These are phyloP conservation scores for Drosophila kuntzei DNA, from an alignment of 2,888 invertebrate species.

Conservation along the genomic window DNA sequence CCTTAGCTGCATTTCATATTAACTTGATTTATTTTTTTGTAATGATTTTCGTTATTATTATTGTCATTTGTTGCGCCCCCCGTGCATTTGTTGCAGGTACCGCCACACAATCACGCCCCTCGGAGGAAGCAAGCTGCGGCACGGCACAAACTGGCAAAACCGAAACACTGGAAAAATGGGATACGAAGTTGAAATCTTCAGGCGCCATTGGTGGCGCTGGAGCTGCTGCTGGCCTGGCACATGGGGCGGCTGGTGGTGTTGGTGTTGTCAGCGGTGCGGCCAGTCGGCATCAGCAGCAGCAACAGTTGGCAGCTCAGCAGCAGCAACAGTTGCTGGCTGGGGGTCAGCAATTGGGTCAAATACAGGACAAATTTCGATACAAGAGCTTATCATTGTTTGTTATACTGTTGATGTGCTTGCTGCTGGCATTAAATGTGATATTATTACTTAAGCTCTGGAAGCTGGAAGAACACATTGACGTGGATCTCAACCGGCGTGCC, in stretches of 20 bases:
- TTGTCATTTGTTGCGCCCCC: slow-evolving; percentile 35
- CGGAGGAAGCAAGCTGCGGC: slow-evolving; percentile 76
- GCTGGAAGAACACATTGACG: slow-evolving; percentile 87
- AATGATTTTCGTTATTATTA: slow-evolving; percentile 23
- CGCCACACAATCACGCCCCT: slow-evolving; percentile 82
- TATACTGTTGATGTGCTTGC: slow-evolving; percentile 87
- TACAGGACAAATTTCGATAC: slow-evolving; percentile 67
- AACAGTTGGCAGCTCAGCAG: slow-evolving; percentile 50
- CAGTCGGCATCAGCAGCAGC: slow-evolving; percentile 28
- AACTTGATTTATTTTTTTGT: background rate
- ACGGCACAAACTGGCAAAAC: slow-evolving; percentile 44
- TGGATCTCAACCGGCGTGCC: slow-evolving; percentile 80
- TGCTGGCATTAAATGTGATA: slow-evolving; percentile 91
- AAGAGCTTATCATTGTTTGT: slow-evolving; percentile 86
- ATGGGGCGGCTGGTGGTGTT: slow-evolving; percentile 45
- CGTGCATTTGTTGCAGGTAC: slow-evolving; percentile 79
- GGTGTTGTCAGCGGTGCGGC: slow-evolving; percentile 14
- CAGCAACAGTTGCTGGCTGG: slow-evolving; percentile 44
- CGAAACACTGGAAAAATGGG: slow-evolving; percentile 59
- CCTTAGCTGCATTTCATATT: slow-evolving; percentile 38
- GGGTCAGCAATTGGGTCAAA: slow-evolving; percentile 45
- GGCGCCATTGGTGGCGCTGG: slow-evolving; percentile 58
- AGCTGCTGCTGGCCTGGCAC: slow-evolving; percentile 42
- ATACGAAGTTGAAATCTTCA: slow-evolving; percentile 54
- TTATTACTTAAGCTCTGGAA: slow-evolving; percentile 94